Percentiles rank a stretch among this genome's conserved stretches.
Evolutionary conservation across 2,888 invertebrate genomes (phyloP).

Genomic region (Helobdella robusta): DNA sequence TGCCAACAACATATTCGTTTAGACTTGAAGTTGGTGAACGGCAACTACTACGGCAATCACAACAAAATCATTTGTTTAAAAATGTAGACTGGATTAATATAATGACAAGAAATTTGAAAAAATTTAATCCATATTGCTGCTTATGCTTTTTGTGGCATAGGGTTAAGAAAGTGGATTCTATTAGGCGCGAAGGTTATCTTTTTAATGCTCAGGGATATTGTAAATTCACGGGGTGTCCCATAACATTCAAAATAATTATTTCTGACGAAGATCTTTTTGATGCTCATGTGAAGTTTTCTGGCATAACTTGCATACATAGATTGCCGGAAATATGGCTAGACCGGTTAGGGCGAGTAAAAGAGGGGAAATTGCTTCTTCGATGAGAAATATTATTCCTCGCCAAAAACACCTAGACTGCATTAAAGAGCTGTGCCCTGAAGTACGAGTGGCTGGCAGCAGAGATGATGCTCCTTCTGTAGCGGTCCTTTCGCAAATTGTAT

Average conservation of each 20-base stretch:
- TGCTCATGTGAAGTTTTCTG: neutral
- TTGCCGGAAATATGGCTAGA: neutral
- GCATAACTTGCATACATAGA: neutral
- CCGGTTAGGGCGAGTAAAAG: neutral
- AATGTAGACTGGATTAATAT: neutral
- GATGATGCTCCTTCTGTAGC: neutral
- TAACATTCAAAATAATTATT: neutral
- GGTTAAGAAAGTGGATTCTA: neutral
- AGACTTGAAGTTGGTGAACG: too few species aligned
- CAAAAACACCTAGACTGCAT: neutral
- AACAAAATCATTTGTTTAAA: too few species aligned
- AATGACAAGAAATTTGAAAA: neutral
- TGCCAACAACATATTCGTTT: too few species aligned
- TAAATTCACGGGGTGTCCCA: neutral
- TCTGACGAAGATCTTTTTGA: neutral
- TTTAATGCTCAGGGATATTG: neutral
- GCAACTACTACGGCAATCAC: too few species aligned
- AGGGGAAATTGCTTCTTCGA: neutral
- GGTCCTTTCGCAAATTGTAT: neutral
- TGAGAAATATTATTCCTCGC: neutral
- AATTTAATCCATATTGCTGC: neutral
- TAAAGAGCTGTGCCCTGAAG: neutral
- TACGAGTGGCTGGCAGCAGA: neutral
- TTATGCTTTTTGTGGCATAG: too few species aligned
- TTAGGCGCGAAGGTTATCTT: neutral